Conservation (phyloP, 2,797 vertebrate species). For the Catharus ustulatus region DNA sequence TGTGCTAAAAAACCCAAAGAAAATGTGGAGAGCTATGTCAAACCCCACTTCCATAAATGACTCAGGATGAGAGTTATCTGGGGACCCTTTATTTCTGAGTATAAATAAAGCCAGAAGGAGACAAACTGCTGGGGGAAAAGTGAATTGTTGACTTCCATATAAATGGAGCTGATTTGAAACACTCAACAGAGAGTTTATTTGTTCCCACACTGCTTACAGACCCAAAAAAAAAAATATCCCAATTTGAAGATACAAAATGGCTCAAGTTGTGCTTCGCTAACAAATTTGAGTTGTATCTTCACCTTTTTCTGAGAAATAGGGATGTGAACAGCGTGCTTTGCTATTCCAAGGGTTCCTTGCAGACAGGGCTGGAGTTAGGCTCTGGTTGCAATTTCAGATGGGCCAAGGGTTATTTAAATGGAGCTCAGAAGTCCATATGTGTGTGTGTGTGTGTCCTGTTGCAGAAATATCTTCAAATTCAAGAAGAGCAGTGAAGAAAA, state of each 20-base stretch:
- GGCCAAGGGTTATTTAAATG: not conserved
- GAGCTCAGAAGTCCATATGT: not conserved
- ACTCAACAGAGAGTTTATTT: not conserved
- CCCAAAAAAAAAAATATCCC: not conserved
- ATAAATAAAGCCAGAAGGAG: slow-evolving; percentile 14
- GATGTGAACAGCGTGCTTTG: not conserved
- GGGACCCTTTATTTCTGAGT: not conserved
- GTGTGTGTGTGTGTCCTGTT: not conserved
- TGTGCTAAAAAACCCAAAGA: not conserved
- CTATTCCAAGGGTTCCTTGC: not conserved
- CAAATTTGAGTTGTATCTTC: not conserved
- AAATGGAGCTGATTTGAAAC: not conserved
- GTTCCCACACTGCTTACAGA: not conserved
- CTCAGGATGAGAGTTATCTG: not conserved
- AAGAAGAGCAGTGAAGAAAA: slow-evolving; percentile 65
- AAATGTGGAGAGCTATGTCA: not conserved
- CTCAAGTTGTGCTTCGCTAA: not conserved
- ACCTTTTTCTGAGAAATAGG: not conserved
- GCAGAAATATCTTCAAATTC: slow-evolving; percentile 67
- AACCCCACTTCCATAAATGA: not conserved
- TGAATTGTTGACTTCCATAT: not conserved
- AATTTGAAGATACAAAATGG: not conserved
- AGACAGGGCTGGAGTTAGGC: not conserved
- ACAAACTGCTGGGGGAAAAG: not conserved
- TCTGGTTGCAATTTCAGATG: not conserved